phyloP scores from a whole-genome alignment of 2,113 vertebrate genomes.

The Pithys albifrons region DNA sequence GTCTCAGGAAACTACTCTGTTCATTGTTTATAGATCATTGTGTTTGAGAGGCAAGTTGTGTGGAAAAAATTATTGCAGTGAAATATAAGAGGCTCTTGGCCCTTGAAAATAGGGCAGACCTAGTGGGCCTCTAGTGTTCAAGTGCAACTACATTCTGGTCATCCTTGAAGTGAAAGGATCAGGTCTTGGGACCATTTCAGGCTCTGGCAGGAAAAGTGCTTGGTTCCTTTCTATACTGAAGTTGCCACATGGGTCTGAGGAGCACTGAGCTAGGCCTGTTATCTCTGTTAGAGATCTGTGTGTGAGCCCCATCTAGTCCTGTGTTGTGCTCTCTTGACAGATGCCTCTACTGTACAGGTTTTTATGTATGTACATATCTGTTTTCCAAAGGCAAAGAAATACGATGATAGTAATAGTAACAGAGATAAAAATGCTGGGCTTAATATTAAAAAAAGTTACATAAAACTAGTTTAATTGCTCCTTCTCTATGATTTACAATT shows the following conservation, averaged over 20 bases:
- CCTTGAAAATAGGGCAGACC: neutral
- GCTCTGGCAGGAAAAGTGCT: neutral
- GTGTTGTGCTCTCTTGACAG: neutral
- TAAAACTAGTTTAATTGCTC: neutral
- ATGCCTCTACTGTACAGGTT: neutral
- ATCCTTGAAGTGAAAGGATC: neutral
- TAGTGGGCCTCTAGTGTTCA: neutral
- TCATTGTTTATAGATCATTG: neutral
- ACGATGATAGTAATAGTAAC: neutral
- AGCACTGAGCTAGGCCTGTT: neutral
- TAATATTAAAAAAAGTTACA: neutral
- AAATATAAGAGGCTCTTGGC: neutral
- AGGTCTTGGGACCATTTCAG: neutral
- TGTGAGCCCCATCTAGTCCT: neutral
- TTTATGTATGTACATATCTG: neutral
- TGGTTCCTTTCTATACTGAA: neutral
- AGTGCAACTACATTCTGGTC: neutral
- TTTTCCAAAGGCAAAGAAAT: neutral
- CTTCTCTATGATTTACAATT: neutral
- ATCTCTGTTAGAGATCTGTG: neutral
- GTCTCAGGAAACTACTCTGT: neutral
- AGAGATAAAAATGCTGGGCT: neutral
- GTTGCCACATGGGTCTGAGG: neutral
- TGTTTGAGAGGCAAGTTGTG: neutral
- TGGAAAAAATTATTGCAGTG: neutral